phyloP scores from a whole-genome alignment of 1,140 invertebrate species.

The Potamilus streckersoni region DNA sequence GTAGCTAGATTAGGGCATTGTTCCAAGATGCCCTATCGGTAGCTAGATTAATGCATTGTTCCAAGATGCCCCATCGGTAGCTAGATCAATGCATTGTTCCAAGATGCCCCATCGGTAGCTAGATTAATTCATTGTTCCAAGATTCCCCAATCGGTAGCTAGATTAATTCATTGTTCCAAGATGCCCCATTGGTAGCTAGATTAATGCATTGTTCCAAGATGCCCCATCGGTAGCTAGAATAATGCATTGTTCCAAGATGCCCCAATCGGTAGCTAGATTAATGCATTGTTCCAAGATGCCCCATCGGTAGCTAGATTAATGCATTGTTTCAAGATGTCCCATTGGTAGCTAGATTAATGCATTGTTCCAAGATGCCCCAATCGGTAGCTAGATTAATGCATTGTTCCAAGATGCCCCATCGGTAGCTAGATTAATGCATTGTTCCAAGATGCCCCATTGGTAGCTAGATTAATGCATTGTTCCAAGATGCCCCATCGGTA shows the following conservation, averaged over 20 bases:
- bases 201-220: constrained; percentile 4
- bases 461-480: constrained; percentile 11
- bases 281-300: constrained; percentile 7
- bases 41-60: constrained; percentile 9
- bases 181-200: constrained; percentile 9
- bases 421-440: constrained; percentile 8
- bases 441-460: background rate
- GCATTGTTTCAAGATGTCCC: constrained; percentile 3
- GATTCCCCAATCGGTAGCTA: constrained; percentile 14
- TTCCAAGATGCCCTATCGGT: constrained; percentile 3
- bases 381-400: constrained; percentile 10
- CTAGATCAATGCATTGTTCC: constrained; percentile 4
- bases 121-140: constrained; percentile 4
- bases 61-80: constrained; percentile 6
- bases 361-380: background rate
- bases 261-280: constrained; percentile 7
- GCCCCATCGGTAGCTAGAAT: constrained; percentile 9
- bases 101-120: constrained; percentile 10
- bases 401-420: constrained; percentile 5
- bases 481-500: constrained; percentile 1
- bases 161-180: constrained; percentile 1
- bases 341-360: constrained; percentile 9
- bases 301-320: constrained; percentile 10
- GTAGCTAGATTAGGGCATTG: constrained; percentile 8
- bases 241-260: constrained; percentile 3